These are phyloP conservation scores for Macrosiphum euphorbiae DNA, from an alignment of 2,888 invertebrate genomes.

Conservation along the genomic window DNA sequence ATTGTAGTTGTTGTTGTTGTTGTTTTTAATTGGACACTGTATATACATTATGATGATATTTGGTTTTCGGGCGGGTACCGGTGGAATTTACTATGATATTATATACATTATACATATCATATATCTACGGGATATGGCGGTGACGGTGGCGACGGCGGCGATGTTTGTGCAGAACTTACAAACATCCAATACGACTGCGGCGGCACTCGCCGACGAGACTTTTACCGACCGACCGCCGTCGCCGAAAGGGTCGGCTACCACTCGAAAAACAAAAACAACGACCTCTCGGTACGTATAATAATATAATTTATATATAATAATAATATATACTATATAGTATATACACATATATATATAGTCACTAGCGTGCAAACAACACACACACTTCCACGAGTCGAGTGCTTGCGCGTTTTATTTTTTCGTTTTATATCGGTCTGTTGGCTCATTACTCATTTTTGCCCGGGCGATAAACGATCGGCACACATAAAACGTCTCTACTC, in stretches of 20 bases:
- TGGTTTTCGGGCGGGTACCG: conserved; percentile 23
- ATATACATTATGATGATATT: conserved; percentile 37
- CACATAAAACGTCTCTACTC: conserved; percentile 44
- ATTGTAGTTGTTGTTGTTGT: conserved; percentile 27
- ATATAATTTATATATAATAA: neutral
- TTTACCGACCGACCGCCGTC: neutral
- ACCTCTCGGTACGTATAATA: neutral
- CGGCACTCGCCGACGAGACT: neutral
- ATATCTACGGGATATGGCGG: neutral
- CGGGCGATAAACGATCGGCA: conserved; percentile 48
- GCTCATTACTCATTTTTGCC: conserved; percentile 56
- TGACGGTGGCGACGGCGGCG: neutral
- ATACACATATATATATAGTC: too few relatives aligned
- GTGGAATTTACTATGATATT: neutral
- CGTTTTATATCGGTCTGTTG: conserved; percentile 32
- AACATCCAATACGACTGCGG: neutral
- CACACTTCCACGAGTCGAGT: neutral
- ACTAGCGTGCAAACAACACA: neutral
- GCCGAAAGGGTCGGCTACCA: neutral
- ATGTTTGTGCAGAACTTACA: conserved; percentile 11
- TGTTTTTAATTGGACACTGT: conserved; percentile 21
- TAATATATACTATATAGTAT: too few relatives aligned
- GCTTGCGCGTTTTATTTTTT: neutral
- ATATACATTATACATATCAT: neutral
- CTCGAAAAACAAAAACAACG: conserved; percentile 1